Base-by-base conservation (phyloP, 92 coral and sea anemone species). In the Plumapathes pennacea region DNA sequence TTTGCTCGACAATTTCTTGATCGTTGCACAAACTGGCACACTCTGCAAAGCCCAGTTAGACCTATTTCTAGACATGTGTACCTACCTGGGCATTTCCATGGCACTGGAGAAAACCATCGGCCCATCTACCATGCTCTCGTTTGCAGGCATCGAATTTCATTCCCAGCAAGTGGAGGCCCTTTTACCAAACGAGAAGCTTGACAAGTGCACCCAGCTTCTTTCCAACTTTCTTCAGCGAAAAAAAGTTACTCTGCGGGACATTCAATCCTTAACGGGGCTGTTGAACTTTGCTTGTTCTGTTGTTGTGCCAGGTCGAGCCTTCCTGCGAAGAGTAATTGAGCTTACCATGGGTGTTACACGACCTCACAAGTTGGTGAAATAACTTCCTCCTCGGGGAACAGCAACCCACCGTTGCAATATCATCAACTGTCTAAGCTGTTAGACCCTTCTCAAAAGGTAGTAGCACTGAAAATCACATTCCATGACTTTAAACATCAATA, bases 91-190 rank as follows among this genome's bases (percentile, higher is more conserved):
- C 4, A 55, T 77, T 67, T 71, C 84, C 48, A 67, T 44, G 56
- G 84, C 71, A 40, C 77, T 65, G 4, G 84, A 77, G 31, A 77
- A 77, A 42, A 77, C 77, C 21, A 42, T 27, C n/a, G 83, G 83
- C 17, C 83, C 83, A 27, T 23, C 69, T 6, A 8, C 61, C 25
- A 51, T 59, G 9, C 41, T 71, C 42, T 46, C 60, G 26, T 73
- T 62, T 53, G 81, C 72, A 13, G 58, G 72, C 26, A 73, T 73
- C 43, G 81, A 73, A 53, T 38, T 73, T 24, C 72, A 64, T 50
- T 60, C 62, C 42, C 45, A 20, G 2, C 4, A 29, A 9, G 6
- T 13, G 8, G 47, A 62, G 52, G 64, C 70, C 66, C 29, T 48
- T 32, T 53, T 57, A 20, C 60, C 77, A 32, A 47, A 30, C 13